A percentile compares a stretch with the other conserved stretches of the same genome.
Evolutionary conservation across 2,113 vertebrate species (phyloP).

Genomic region (Excalfactoria chinensis): DNA sequence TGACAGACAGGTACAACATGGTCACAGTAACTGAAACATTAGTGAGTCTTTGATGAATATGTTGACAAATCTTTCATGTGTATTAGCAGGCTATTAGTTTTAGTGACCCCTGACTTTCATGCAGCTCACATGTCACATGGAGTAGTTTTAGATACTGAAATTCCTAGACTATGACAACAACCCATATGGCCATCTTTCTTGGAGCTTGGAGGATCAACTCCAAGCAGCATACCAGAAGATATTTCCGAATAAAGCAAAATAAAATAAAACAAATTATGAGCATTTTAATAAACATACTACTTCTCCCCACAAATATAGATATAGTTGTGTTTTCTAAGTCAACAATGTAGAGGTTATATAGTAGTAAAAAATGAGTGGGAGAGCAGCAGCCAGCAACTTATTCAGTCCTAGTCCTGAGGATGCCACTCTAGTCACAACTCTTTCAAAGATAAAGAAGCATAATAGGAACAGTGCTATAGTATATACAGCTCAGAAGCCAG

Average conservation of each 20-base stretch:
- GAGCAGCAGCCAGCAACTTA: background rate
- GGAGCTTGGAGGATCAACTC: background rate
- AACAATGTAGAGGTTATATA: background rate
- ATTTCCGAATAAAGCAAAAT: background rate
- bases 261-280: background rate
- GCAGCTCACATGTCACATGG: background rate
- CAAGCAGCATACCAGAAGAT: background rate
- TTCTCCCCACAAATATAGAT: background rate
- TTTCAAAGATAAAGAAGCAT: background rate
- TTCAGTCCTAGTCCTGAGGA: background rate
- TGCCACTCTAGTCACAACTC: background rate
- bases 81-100: background rate
- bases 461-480: background rate
- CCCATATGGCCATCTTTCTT: background rate
- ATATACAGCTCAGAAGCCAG: background rate
- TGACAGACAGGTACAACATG: rapidly evolving
- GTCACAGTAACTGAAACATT: background rate
- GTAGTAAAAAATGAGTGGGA: background rate
- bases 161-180: background rate
- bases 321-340: background rate
- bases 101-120: background rate
- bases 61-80: background rate
- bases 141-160: background rate
- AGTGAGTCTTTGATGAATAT: background rate
- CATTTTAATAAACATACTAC: background rate